These are phyloP conservation scores for Myrmecophaga tridactyla DNA, from an alignment of 2,113 vertebrate genomes.

Conservation along the genomic window DNA sequence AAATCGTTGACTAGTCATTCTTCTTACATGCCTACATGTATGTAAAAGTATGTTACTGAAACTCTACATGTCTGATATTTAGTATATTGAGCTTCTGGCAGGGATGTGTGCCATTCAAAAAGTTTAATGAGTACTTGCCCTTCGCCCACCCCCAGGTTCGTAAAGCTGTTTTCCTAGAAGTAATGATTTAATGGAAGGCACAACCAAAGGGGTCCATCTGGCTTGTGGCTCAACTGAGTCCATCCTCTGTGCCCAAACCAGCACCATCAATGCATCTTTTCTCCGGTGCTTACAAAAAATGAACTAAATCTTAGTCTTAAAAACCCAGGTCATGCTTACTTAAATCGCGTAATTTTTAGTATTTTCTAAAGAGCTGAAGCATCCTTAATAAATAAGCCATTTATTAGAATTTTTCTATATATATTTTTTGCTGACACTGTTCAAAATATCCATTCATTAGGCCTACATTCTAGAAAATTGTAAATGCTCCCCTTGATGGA, in stretches of 20 bases:
- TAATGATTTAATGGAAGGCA: no score
- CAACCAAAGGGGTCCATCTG: neutral
- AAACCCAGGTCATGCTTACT: neutral
- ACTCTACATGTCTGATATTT: neutral
- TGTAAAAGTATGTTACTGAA: neutral
- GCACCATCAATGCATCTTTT: neutral
- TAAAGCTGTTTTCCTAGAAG: neutral
- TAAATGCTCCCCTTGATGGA: conserved; percentile 51
- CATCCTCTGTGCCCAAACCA: neutral
- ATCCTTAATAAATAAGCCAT: neutral
- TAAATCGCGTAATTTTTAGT: neutral
- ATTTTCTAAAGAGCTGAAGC: neutral
- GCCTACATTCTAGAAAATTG: conserved; percentile 30
- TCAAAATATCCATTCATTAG: conserved; percentile 38
- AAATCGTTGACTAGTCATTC: neutral
- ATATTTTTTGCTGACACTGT: neutral
- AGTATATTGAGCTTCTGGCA: neutral
- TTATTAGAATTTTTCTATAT: neutral
- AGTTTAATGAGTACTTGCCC: neutral
- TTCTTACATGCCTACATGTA: neutral
- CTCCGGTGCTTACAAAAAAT: neutral
- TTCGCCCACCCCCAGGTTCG: fast-evolving
- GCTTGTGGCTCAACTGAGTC: neutral
- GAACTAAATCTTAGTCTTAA: neutral
- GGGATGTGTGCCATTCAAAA: neutral